These are phyloP conservation scores for Glossophaga mutica DNA, from an alignment of 2,797 vertebrate species.

Conservation along the genomic window DNA sequence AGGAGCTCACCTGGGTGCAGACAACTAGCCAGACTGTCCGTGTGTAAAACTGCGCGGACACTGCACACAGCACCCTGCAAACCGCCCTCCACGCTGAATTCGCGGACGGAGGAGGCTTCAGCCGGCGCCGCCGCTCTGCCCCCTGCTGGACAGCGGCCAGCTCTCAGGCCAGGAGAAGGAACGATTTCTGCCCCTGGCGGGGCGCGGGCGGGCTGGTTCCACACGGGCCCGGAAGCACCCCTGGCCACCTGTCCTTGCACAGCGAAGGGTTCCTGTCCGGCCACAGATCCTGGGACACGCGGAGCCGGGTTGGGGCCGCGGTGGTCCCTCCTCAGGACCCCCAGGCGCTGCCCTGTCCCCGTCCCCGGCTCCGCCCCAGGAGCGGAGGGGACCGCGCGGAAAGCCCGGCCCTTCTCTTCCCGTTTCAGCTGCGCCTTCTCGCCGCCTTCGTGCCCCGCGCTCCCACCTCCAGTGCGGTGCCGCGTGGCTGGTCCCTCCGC, in stretches of 20 bases:
- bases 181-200: no score
- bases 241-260: accelerated
- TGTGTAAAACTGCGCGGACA: neutral
- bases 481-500: neutral
- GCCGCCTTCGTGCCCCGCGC: accelerated
- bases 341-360: neutral
- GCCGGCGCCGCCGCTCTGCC: no score
- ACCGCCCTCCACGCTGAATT: no score
- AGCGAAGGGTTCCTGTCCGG: neutral
- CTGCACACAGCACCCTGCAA: no score
- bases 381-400: neutral
- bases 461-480: accelerated
- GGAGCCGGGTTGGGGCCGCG: accelerated
- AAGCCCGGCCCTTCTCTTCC: neutral
- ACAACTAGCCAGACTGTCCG: no score
- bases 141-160: no score
- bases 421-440: neutral
- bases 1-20: accelerated
- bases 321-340: neutral
- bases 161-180: no score
- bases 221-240: accelerated
- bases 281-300: neutral
- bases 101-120: accelerated
- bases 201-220: neutral
- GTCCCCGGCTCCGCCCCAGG: no score